These are phyloP conservation scores for Caenorhabditis plicata DNA, from an alignment of 2,888 invertebrate species.

Conservation along the genomic window DNA sequence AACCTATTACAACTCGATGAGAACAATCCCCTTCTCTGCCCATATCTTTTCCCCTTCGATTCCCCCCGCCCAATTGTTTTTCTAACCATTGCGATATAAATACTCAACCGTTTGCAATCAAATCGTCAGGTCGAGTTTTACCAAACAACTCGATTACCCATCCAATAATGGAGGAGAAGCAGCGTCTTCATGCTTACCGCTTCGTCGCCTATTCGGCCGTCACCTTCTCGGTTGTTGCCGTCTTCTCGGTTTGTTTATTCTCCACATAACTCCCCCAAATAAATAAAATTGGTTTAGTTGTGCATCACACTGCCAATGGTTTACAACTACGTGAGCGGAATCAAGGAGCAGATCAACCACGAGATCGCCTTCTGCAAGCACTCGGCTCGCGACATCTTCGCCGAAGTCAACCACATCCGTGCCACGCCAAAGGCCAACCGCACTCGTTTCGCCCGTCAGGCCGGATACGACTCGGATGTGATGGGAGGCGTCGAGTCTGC, in stretches of 20 bases:
- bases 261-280: neutral
- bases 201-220: conserved; percentile 37
- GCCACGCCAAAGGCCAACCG: conserved; percentile 27
- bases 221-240: conserved; percentile 29
- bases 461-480: conserved; percentile 35
- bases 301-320: conserved; percentile 43
- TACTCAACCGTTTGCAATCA: too few relatives aligned
- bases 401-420: conserved; percentile 50
- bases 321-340: conserved; percentile 45
- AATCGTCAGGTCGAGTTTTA: too few relatives aligned
- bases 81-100: too few relatives aligned
- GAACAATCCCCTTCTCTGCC: too few relatives aligned
- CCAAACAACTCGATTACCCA: too few relatives aligned
- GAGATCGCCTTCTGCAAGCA: conserved; percentile 45
- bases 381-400: conserved; percentile 52
- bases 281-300: conserved; percentile 12
- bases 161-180: conserved; percentile 33
- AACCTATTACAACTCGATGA: too few relatives aligned
- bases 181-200: conserved; percentile 29
- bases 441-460: conserved; percentile 49
- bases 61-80: too few relatives aligned
- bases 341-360: conserved; percentile 41
- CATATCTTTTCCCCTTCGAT: too few relatives aligned
- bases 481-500: conserved; percentile 7
- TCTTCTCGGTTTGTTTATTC: conserved; percentile 22